Evolutionary conservation across 2,888 invertebrate species (phyloP), one percentile per base, ranked within the genome.

Genomic region (Agrochola circellaris): DNA sequence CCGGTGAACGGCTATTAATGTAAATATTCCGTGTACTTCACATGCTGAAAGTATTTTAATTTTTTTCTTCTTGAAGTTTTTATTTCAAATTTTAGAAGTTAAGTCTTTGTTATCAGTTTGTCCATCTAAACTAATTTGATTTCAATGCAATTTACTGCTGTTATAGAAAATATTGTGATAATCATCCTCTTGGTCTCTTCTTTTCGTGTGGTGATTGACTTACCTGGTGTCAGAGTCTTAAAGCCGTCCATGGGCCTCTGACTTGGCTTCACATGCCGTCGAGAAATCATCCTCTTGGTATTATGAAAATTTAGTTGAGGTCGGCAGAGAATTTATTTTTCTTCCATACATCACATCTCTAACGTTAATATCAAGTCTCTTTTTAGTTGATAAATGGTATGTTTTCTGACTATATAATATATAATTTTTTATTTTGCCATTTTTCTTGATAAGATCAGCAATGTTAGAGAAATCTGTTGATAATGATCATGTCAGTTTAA

Each of bases 11-110:
- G 73, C 26, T 71, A 48, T 42, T 70, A 62, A 67, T 85, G 48
- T 77, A 81, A 69, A 84, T 74, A 76, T 74, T 83, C 58, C 58
- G 65, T 86, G 71, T 56, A 74, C 56, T 58, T 71, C 60, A 60
- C 13, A 67, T 34, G 56, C 23, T 72, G 23, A 23, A 20, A 51
- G 8, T 3, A 23, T 3, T 8, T 51, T 20, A 20, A 54, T 23
- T 30, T 56, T 1, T 34, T 34, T 34, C 8, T 26, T 42, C 15
- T 51, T 30, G 15, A 65, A 74, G 8, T 58, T 56, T 26, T 34
- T 20, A 11, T 51, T 26, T 51, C 8, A 1, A 15, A 9, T 45
- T 60, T 11, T n/a, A 26, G 9, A 20, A 34, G 6, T 8, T 4
- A n/a, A 30, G 5, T 45, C 23, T 58, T 74, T 20, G 8, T 20